Evolutionary conservation across 1,140 invertebrate genomes (phyloP), one percentile per base, ranked within the genome.

Genomic region (Dolichoris vasculosae): DNA sequence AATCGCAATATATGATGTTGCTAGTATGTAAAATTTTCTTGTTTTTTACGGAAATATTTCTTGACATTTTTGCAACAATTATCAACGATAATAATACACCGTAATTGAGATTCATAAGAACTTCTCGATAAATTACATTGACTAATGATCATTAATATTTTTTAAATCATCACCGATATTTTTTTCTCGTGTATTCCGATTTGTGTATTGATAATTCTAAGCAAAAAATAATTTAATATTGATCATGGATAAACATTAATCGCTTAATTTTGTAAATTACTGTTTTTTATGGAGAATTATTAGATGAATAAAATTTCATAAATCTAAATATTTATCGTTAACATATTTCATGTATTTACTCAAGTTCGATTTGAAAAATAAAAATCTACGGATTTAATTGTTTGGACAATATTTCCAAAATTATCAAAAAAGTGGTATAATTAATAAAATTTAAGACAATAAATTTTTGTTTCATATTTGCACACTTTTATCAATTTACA

Each of bases 261-360:
- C 43, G 17, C 30, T 48, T 64, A 69, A 81, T 81, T 81, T 43
- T 40, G 20, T 30, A 32, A 17, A 51, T 71, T 69, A 20, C 32
- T 40, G n/a, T 9, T 43, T 51, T n/a, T 81, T 51, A 69, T 69
- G 11, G 32, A 67, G 63, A 81, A 48, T 81, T 69, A 81, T 69
- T 46, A 63, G 40, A 48, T 9, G 17, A 43, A 15, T 43, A 23
- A 40, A 81, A 26, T 13, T 30, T 64, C 59, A 20, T 23, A 15
- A n/a, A n/a, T n/a, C n/a, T n/a, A n/a, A n/a, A n/a, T n/a, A n/a
- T n/a, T n/a, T n/a, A n/a, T n/a, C n/a, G n/a, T n/a, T n/a, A n/a
- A n/a, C n/a, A n/a, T n/a, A n/a, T n/a, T n/a, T n/a, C n/a, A n/a
- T n/a, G n/a, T n/a, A n/a, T n/a, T n/a, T n/a, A n/a, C n/a, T n/a